These are phyloP conservation scores for Meandrina meandrites DNA, from an alignment of 92 coral and sea anemone genomes.

Conservation along the genomic window DNA sequence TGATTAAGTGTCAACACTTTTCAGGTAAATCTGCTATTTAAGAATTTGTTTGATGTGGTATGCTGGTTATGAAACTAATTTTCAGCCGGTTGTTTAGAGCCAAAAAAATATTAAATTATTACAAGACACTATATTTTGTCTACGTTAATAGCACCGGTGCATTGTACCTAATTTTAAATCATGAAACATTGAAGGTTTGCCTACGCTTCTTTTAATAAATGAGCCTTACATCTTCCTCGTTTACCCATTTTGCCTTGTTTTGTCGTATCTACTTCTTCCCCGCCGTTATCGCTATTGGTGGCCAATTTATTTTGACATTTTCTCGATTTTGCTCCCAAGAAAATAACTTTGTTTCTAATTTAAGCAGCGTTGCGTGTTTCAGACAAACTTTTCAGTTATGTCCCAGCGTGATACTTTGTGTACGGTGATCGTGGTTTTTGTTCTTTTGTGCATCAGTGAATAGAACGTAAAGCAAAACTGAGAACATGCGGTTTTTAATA, in stretches of 20 bases:
- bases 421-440: background rate
- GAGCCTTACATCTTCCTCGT: background rate
- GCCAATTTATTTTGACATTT: background rate
- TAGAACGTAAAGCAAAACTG: background rate
- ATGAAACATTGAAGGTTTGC: background rate
- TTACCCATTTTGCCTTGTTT: too few species aligned
- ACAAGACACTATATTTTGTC: slow-evolving; percentile 4
- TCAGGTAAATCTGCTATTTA: background rate
- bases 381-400: background rate
- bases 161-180: background rate
- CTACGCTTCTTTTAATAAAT: background rate
- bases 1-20: background rate
- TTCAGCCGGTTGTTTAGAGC: background rate
- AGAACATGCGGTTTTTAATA: slow-evolving; percentile 4
- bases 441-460: background rate
- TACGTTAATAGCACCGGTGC: background rate
- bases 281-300: background rate
- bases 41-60: background rate
- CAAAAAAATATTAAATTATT: background rate
- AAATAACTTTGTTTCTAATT: background rate
- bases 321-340: background rate
- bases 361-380: background rate
- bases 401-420: slow-evolving; percentile 10
- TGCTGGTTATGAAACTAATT: background rate
- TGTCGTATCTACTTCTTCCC: background rate